Percentiles rank a stretch among this genome's conserved stretches.
Evolutionary conservation across 2,113 vertebrate genomes (phyloP).

Genomic region (Macquaria australasica): DNA sequence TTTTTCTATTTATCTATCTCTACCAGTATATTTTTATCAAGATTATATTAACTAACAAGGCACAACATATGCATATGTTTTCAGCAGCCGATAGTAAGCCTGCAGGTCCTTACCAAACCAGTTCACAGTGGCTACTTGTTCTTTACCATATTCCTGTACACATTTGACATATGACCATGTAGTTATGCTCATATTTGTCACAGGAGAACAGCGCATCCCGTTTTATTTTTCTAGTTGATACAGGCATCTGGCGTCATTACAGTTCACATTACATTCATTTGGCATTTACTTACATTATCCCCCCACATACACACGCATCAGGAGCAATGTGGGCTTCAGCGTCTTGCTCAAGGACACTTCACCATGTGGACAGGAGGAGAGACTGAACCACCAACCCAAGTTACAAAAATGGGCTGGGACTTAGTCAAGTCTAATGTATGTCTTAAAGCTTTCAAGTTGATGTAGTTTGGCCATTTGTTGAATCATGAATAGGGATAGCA

Average conservation of each 20-base stretch:
- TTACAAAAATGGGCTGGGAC: background rate
- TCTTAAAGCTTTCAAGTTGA: conserved; percentile 15
- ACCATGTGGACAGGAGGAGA: too few relatives aligned
- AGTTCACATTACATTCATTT: too few relatives aligned
- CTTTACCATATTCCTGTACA: background rate
- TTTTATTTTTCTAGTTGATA: too few relatives aligned
- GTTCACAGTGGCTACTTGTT: background rate
- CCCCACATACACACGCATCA: too few relatives aligned
- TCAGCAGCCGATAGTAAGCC: background rate
- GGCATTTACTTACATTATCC: too few relatives aligned
- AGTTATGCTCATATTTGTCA: background rate
- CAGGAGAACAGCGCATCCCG: background rate
- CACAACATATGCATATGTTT: background rate
- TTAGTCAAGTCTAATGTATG: background rate
- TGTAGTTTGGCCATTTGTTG: conserved; percentile 12
- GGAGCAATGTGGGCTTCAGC: too few relatives aligned
- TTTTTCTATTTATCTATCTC: background rate
- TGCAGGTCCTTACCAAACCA: background rate
- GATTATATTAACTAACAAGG: background rate
- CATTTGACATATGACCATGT: background rate
- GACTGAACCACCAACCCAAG: background rate
- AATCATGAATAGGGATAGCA: conserved; percentile 13
- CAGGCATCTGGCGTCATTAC: too few relatives aligned
- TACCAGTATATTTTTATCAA: background rate
- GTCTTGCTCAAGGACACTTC: too few relatives aligned